Evolutionary conservation across 2,113 vertebrate genomes (phyloP), one percentile per base, ranked within the genome.

Genomic region (Pygoscelis adeliae): DNA sequence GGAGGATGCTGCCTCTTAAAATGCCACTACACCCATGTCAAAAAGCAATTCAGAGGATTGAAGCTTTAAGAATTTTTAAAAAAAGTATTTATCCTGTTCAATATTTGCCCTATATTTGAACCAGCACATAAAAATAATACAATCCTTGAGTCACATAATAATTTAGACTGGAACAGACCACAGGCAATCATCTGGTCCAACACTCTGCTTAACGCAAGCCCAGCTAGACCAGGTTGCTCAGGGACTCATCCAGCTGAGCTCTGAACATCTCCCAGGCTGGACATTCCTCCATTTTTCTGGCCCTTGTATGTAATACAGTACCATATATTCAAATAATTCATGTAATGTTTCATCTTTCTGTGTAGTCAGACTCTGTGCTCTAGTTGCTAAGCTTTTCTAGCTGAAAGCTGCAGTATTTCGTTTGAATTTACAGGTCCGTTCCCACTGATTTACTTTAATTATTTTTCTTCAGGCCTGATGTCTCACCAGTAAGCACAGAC

Each of bases 371-470:
- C 56, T 25, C 74, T 19, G 18, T 36, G 46, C 65, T 87, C 30
- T 21, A 21, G 21, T n/a, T 79, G n/a, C 66, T 56, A 79, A 87
- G 40, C 47, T 94, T 59, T 79, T 69, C 61, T 25, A 59, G 46
- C 69, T 44, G 52, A 95, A 94, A 78, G 55, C 87, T 90, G 69
- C 56, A 38, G 56, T 63, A 27, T 62, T 87, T 76, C 87, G 6
- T 52, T 89, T 91, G 93, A 82, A 93, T 94, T 78, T 72, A 79
- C 70, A 87, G 56, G 66, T 80, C 84, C 0, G 1, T 94, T 94
- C 67, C 78, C 85, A 86, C 53, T 73, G 82, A 77, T 93, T 90
- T 83, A 44, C 52, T 94, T 82, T 76, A 91, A 93, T 97, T 95
- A 90, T 91, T 95, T 95, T 96, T 76, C 77, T 94, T 89, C 89